Percentiles rank a stretch among this genome's conserved stretches.
These are phyloP conservation scores for Acrocephalus kingi DNA, from an alignment of 2,113 vertebrate genomes.

Conservation along the genomic window DNA sequence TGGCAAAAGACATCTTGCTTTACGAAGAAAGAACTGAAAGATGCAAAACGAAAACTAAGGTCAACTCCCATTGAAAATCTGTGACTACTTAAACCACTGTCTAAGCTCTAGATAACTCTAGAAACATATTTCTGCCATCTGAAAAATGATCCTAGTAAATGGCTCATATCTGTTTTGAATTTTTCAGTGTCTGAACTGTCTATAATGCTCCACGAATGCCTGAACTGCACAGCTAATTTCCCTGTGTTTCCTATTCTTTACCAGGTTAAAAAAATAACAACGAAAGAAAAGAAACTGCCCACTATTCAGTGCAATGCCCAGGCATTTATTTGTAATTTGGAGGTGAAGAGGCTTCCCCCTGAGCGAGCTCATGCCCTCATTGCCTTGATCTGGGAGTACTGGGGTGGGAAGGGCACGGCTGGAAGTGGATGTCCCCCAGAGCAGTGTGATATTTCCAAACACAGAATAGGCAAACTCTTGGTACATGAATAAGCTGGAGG, in stretches of 20 bases:
- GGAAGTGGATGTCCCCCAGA: not conserved
- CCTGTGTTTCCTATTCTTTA: not conserved
- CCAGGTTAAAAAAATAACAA: not conserved
- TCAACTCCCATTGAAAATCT: not conserved
- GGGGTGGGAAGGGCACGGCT: rapidly evolving
- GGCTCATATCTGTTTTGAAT: not conserved
- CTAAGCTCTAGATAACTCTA: not conserved
- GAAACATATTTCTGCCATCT: not conserved
- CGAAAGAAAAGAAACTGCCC: not conserved
- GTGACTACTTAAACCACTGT: not conserved
- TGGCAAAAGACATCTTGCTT: not conserved
- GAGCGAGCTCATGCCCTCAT: rapidly evolving
- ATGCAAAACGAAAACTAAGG: not conserved
- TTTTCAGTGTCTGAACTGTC: not conserved
- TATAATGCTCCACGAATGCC: not conserved
- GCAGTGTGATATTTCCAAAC: not conserved
- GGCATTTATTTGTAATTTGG: not conserved
- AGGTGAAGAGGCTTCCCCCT: not conserved
- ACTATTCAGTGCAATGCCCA: not conserved
- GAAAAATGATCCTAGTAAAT: not conserved
- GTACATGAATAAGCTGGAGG: not conserved
- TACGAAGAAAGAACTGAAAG: not conserved
- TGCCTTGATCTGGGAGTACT: not conserved
- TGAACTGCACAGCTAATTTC: not conserved
- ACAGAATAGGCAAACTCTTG: not conserved